These are phyloP conservation scores for Lampris megalopsis DNA, from an alignment of 2,113 vertebrate species.

Conservation along the genomic window DNA sequence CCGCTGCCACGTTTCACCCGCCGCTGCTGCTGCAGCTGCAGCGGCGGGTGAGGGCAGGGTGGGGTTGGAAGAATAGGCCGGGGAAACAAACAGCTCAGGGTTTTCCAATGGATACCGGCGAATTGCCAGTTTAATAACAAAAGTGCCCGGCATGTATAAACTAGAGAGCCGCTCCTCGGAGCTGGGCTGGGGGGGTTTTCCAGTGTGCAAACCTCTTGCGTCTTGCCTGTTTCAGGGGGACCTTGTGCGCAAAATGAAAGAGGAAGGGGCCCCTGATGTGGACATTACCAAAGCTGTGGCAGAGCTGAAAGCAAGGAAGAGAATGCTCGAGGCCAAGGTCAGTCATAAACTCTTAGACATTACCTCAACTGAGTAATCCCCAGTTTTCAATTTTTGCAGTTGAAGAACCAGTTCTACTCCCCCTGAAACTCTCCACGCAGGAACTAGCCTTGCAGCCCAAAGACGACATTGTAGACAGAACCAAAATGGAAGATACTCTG, in stretches of 20 bases:
- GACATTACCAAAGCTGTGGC: slow-evolving; percentile 90
- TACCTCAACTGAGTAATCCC: no score
- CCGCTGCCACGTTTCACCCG: slow-evolving; percentile 75
- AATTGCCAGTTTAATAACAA: neutral
- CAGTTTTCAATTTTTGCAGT: no score
- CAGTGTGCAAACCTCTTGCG: no score
- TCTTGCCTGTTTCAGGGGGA: slow-evolving; percentile 25
- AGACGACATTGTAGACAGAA: slow-evolving; percentile 90
- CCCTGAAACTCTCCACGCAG: slow-evolving; percentile 61
- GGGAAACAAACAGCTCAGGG: neutral
- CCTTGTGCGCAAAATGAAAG: slow-evolving; percentile 41
- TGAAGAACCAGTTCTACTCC: no score
- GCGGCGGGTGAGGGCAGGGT: slow-evolving; percentile 47
- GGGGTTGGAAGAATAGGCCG: slow-evolving; percentile 40
- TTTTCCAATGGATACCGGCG: neutral
- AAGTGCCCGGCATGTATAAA: neutral
- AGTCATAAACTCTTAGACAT: slow-evolving; percentile 5
- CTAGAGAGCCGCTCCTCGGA: neutral
- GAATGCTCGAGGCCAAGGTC: slow-evolving; percentile 90
- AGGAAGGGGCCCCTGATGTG: slow-evolving; percentile 26
- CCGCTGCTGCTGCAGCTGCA: slow-evolving; percentile 32
- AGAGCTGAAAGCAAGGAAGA: slow-evolving; percentile 92
- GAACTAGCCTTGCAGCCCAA: slow-evolving; percentile 91
- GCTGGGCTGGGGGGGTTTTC: neutral
- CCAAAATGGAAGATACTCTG: slow-evolving; percentile 94